Percentiles rank a stretch among this genome's conserved stretches.
phyloP scores from a whole-genome alignment of 2,888 invertebrate genomes.

The Parnassius glacialis region DNA sequence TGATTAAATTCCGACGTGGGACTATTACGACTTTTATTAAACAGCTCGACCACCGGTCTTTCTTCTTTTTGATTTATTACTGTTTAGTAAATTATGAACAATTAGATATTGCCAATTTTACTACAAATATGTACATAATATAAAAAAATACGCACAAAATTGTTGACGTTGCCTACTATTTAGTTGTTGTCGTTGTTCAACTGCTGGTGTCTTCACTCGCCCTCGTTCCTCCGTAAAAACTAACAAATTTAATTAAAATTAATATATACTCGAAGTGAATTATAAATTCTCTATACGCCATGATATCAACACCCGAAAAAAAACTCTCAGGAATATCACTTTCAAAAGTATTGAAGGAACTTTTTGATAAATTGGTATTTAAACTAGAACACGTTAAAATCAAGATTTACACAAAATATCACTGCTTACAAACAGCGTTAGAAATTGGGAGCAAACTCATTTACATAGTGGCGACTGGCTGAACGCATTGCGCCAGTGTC shows the following conservation, averaged over 20 bases:
- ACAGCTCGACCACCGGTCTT: conserved; percentile 59
- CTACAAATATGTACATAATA: not conserved
- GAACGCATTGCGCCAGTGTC: too few species aligned
- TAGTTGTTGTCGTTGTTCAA: not conserved
- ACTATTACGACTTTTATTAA: conserved; percentile 59
- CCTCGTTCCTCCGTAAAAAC: not conserved
- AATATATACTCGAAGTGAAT: too few species aligned
- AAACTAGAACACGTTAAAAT: too few species aligned
- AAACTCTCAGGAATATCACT: too few species aligned
- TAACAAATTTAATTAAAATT: not conserved
- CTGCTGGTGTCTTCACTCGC: not conserved
- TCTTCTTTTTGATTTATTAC: not conserved
- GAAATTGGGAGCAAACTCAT: too few species aligned
- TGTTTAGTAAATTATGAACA: not conserved
- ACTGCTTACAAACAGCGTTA: too few species aligned
- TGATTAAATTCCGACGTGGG: conserved; percentile 25
- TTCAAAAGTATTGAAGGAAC: too few species aligned
- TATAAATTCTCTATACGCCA: too few species aligned
- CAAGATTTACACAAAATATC: too few species aligned
- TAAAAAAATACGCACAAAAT: not conserved
- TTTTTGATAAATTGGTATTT: too few species aligned
- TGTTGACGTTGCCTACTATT: not conserved
- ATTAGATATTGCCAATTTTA: not conserved
- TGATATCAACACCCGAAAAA: too few species aligned
- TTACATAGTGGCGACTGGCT: too few species aligned